Evolutionary conservation across 1,140 invertebrate species (phyloP).

Genomic region (Drosophila mojavensis): DNA sequence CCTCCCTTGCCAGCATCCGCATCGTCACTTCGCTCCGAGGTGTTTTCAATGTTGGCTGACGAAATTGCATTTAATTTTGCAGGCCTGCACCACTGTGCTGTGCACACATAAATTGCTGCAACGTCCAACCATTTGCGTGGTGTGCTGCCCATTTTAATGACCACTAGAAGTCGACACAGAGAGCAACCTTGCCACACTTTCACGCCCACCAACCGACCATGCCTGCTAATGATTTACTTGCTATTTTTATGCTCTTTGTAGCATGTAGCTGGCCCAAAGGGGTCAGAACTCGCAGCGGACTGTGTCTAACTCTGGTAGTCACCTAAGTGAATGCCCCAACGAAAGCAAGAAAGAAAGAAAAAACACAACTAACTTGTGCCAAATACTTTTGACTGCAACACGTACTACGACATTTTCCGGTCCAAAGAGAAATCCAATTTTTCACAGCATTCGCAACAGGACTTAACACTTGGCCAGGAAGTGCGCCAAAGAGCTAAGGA

Average conservation of each 20-base stretch:
- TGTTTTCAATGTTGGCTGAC: slow-evolving; percentile 14
- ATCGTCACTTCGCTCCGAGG: slow-evolving; percentile 15
- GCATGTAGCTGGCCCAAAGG: slow-evolving; percentile 3
- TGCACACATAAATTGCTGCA: slow-evolving; percentile 16
- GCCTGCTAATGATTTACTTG: slow-evolving; percentile 79
- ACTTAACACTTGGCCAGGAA: slow-evolving; percentile 2
- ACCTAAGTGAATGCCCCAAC: slow-evolving; percentile 1
- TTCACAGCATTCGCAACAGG: background rate
- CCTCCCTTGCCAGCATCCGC: background rate
- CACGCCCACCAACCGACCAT: slow-evolving; percentile 35
- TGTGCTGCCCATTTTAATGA: slow-evolving; percentile 38
- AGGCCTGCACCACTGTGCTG: slow-evolving; percentile 16
- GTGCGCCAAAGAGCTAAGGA: background rate
- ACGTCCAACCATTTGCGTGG: slow-evolving; percentile 9
- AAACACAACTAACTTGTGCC: background rate
- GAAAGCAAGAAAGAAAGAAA: background rate
- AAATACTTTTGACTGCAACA: slow-evolving; percentile 11
- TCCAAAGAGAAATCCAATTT: slow-evolving; percentile 19
- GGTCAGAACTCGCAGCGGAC: background rate
- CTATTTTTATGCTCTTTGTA: slow-evolving; percentile 62
- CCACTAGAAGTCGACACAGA: slow-evolving; percentile 54
- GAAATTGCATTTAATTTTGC: slow-evolving; percentile 21
- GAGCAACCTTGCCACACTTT: slow-evolving; percentile 40
- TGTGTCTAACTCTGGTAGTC: background rate
- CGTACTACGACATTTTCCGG: slow-evolving; percentile 16